Base-by-base conservation (phyloP, 2,797 vertebrate species). In the Picus viridis region DNA sequence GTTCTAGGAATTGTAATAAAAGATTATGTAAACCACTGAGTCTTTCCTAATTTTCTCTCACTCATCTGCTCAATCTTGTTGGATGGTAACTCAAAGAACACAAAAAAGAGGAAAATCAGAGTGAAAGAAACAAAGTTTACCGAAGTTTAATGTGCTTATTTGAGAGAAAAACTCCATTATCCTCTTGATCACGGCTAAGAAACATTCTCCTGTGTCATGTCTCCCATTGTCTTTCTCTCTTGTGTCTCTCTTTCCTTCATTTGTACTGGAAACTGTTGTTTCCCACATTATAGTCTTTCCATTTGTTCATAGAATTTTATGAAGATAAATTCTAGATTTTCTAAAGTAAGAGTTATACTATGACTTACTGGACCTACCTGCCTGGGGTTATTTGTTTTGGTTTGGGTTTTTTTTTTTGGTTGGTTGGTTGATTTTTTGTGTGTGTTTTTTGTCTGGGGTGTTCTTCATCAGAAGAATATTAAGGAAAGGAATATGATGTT, bases 371-470 rank as follows among this genome's bases (percentile, higher is more conserved):
- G 11, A 69, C 2, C 6, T 3, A 45, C 49, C 22, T 64, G 3
- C 6, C 26, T 30, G 10, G 2, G 29, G 1, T 7, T 34, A 12
- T 29, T 11, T 6, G 18, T 7, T 4, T 4, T 7, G 4, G 5
- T 20, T 57, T 57, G 18, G 17, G 7, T 47, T 16, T 23, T 6
- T 4, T 6, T 26, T 56, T 49, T 47, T 16, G 18, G 6, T 5
- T 6, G 39, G 10, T 39, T 39, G 39, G 39, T 39, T 39, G 10
- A 4, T 11, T 39, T 39, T 12, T 11, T 39, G 39, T 39, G 39
- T 22, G 54, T 59, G 34, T 12, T 23, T 51, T 51, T 24, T 51
- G 11, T 18, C 20, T 34, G 8, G 74, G 51, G 34, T 41, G 1
- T 26, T 47, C 18, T 47, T 47, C 45, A 47, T 47, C 18, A 19